Evolutionary conservation across 1,140 invertebrate species (phyloP).

Genomic region (Onthophagus taurus): DNA sequence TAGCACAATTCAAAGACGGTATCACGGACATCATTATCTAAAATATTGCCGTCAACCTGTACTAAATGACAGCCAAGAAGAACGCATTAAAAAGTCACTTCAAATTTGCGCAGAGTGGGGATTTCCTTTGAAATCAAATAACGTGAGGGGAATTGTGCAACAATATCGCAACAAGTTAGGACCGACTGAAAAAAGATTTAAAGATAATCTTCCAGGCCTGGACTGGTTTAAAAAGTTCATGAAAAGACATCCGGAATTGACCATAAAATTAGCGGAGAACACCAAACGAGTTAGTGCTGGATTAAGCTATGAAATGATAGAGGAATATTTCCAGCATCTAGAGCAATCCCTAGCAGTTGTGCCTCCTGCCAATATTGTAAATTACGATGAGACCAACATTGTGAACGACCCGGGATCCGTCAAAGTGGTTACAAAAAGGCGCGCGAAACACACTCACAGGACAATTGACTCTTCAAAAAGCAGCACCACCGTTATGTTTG

Average conservation of each 20-base stretch:
- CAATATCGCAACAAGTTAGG: constrained; percentile 18
- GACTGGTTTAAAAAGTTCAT: constrained; percentile 26
- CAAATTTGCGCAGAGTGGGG: constrained; percentile 11
- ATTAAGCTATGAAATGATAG: constrained; percentile 17
- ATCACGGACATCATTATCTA: constrained; percentile 7
- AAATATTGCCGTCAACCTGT: constrained; percentile 10
- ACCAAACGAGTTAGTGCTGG: constrained; percentile 26
- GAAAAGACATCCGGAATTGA: constrained; percentile 18
- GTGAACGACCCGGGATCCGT: constrained; percentile 32
- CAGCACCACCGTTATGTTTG: constrained; percentile 30
- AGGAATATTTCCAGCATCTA: constrained; percentile 23
- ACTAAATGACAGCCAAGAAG: constrained; percentile 7
- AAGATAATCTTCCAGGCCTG: constrained; percentile 29
- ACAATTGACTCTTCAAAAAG: constrained; percentile 33
- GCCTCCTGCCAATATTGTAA: constrained; percentile 21
- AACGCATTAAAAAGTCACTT: not conserved
- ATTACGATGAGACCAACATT: constrained; percentile 38
- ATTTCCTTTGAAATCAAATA: constrained; percentile 15
- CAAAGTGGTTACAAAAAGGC: constrained; percentile 29
- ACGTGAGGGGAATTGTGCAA: constrained; percentile 12
- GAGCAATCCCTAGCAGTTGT: constrained; percentile 20
- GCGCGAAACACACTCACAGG: constrained; percentile 31
- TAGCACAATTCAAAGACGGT: too few species aligned
- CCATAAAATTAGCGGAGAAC: constrained; percentile 18
- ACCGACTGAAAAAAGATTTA: constrained; percentile 19